Evolutionary conservation across 1,140 invertebrate genomes (phyloP).

Genomic region (Cyclargus thomasi): DNA sequence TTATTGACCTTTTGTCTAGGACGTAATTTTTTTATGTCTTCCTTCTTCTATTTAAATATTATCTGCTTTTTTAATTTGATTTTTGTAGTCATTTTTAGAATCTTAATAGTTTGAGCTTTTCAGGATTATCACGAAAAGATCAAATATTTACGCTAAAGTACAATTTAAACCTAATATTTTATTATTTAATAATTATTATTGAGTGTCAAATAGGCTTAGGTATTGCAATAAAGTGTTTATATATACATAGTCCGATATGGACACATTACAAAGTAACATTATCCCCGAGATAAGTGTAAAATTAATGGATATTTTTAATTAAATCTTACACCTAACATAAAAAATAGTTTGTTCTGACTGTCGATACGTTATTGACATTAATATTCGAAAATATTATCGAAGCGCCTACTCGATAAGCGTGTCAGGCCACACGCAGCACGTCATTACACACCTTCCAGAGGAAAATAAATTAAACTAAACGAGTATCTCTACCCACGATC

Average conservation of each 20-base stretch:
- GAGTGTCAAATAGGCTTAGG: too few species aligned
- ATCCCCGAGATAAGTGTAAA: background rate
- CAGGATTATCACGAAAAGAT: background rate
- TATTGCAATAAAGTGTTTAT: background rate
- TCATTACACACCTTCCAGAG: slow-evolving; percentile 71
- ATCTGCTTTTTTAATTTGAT: too few species aligned
- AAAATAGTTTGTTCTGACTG: slow-evolving; percentile 37
- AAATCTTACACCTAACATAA: slow-evolving; percentile 16
- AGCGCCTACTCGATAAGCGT: slow-evolving; percentile 68
- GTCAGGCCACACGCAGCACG: slow-evolving; percentile 68
- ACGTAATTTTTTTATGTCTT: too few species aligned
- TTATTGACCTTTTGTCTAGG: too few species aligned
- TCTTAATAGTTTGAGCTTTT: too few species aligned
- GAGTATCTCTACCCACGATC: slow-evolving; percentile 62
- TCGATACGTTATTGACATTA: slow-evolving; percentile 65
- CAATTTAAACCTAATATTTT: background rate
- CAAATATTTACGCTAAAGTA: background rate
- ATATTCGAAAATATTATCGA: slow-evolving; percentile 72
- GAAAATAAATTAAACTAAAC: slow-evolving; percentile 74
- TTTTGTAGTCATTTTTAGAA: too few species aligned
- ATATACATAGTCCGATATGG: too few species aligned
- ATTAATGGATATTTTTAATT: slow-evolving; percentile 13
- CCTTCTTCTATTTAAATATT: too few species aligned
- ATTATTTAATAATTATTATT: background rate
- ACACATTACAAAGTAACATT: slow-evolving; percentile 25